Conservation (phyloP, 2,113 vertebrate species). For the Sakesphorus luctuosus region DNA sequence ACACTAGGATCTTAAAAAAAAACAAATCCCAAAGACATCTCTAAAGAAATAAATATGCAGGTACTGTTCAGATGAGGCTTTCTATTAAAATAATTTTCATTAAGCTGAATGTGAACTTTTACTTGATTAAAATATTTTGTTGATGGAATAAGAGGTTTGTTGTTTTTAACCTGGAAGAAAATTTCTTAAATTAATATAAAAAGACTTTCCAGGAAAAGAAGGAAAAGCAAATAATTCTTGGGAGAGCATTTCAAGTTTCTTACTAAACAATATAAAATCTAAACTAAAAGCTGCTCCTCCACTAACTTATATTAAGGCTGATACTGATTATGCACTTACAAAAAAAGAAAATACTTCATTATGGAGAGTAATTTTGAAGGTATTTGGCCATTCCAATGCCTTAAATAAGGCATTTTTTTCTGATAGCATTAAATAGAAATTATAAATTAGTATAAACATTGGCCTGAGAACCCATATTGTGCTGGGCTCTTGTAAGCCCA, state of each 20-base stretch:
- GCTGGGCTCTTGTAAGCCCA: neutral
- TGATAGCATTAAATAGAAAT: neutral
- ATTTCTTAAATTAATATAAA: neutral
- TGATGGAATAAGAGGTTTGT: neutral
- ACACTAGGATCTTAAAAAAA: neutral
- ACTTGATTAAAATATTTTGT: neutral
- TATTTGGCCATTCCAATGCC: neutral
- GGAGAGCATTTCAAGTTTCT: neutral
- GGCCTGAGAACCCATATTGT: neutral
- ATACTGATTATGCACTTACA: neutral
- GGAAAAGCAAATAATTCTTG: neutral
- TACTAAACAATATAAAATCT: constrained; percentile 4
- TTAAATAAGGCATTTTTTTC: neutral
- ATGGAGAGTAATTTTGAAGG: neutral
- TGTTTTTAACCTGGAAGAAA: neutral
- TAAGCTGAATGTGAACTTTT: neutral
- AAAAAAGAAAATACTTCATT: neutral
- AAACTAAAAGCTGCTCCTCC: neutral
- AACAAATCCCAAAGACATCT: neutral
- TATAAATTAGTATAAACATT: neutral
- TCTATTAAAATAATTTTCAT: neutral
- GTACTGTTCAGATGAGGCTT: neutral
- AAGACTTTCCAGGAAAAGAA: neutral
- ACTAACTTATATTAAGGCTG: neutral
- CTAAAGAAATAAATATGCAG: neutral